Evolutionary conservation across 2,113 vertebrate species (phyloP).

Genomic region (Bettongia penicillata): DNA sequence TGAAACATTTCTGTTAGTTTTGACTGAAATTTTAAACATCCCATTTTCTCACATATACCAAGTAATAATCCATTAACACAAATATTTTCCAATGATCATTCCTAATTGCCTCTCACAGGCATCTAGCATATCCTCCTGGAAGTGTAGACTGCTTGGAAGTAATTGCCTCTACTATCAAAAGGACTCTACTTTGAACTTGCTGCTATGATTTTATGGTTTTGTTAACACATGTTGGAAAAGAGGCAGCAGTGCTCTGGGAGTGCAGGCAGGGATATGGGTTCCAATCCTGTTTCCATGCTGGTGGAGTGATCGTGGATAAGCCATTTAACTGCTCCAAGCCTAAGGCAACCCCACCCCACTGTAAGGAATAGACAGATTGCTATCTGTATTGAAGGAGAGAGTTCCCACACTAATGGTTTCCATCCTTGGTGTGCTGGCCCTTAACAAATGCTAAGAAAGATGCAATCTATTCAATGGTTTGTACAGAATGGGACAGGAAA

Average conservation of each 20-base stretch:
- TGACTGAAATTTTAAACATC: background rate
- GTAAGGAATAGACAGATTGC: background rate
- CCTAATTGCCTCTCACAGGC: constrained; percentile 13
- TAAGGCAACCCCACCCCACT: background rate
- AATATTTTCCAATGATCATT: background rate
- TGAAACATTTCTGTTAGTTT: constrained; percentile 14
- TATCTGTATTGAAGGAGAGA: background rate
- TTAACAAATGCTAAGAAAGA: background rate
- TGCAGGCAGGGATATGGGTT: background rate
- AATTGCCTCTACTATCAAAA: constrained; percentile 32
- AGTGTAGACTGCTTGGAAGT: constrained; percentile 39
- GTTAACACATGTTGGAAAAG: constrained; percentile 34
- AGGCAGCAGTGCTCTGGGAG: background rate
- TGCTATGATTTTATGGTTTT: constrained; percentile 30
- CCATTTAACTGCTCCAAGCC: background rate
- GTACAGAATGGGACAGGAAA: background rate
- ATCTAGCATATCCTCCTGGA: constrained; percentile 28
- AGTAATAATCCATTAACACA: constrained; percentile 42
- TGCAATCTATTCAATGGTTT: background rate
- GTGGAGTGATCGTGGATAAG: background rate
- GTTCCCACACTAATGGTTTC: background rate
- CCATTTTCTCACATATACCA: constrained; percentile 14
- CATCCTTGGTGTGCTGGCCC: background rate
- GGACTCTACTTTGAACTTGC: constrained; percentile 37
- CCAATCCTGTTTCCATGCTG: background rate